A percentile compares a stretch with the other conserved stretches of the same genome.
Conservation (phyloP, 2,797 vertebrate genomes). For the Chromobotia macracanthus region DNA sequence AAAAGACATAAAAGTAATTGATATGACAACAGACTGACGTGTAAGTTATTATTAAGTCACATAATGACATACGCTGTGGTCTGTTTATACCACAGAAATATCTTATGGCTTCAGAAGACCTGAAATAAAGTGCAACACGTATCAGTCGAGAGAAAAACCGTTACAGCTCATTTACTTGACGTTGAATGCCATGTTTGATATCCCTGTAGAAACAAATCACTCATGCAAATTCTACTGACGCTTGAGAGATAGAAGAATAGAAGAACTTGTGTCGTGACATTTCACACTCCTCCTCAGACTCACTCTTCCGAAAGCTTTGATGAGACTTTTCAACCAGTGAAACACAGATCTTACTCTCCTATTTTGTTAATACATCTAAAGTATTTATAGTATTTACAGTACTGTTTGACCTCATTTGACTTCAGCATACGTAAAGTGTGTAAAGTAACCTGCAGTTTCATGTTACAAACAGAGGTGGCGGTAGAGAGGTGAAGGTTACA, state of each 20-base stretch:
- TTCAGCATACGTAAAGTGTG: no score
- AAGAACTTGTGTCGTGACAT: slow-evolving; percentile 9
- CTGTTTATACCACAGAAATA: not conserved
- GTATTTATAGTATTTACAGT: no score
- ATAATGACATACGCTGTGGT: not conserved
- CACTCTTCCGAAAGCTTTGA: slow-evolving; percentile 9
- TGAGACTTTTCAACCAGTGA: not conserved
- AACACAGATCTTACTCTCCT: not conserved
- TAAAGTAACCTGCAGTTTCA: no score
- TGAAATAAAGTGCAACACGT: not conserved
- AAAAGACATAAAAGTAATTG: no score
- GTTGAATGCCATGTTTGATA: not conserved
- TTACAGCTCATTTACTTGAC: slow-evolving; percentile 9
- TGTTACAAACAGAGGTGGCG: no score
- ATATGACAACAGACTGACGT: no score
- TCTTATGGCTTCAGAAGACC: not conserved
- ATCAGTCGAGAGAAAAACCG: not conserved
- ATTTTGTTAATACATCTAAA: not conserved
- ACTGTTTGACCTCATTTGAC: no score
- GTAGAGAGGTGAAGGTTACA: no score
- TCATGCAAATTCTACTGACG: slow-evolving; percentile 36
- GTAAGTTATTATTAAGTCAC: not conserved
- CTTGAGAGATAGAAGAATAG: not conserved
- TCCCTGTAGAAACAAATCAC: slow-evolving; percentile 7
- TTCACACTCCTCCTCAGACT: slow-evolving; percentile 18